Evolutionary conservation across 2,888 invertebrate genomes (phyloP), one percentile per base, ranked within the genome.

Genomic region (Asteroscopus sphinx): DNA sequence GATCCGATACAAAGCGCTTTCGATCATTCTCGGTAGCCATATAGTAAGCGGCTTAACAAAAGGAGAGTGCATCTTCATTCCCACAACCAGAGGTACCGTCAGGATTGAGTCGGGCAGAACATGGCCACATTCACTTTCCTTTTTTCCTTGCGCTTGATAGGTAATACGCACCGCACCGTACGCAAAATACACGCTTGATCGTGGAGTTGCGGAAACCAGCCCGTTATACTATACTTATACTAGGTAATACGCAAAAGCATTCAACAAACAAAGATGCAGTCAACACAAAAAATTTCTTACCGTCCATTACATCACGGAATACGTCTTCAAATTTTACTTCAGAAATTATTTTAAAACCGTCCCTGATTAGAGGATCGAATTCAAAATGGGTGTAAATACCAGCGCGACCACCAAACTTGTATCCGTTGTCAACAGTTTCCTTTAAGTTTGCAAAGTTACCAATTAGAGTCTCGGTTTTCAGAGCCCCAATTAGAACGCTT

Each of bases 211-310:
- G n/a, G n/a, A n/a, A n/a, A n/a, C n/a, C n/a, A n/a, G n/a, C n/a
- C n/a, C n/a, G n/a, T n/a, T n/a, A n/a, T n/a, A n/a, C n/a, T n/a
- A n/a, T n/a, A n/a, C n/a, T n/a, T n/a, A n/a, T n/a, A n/a, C n/a
- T n/a, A 86, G 47, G 35, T 91, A 91, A 47, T 83, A 85, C 1
- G 87, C 84, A 73, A 82, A 84, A 17, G 88, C 87, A 91, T 60
- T 92, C 90, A n/a, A n/a, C n/a, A n/a, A n/a, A n/a, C 41, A 91
- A 64, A 17, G 88, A 89, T 1, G 87, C 82, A 1, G 91, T 90
- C 30, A 91, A 35, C 0, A 91, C 82, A 62, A 90, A 91, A 40
- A 82, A 84, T 36, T 66, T 82, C 49, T 73, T 82, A 0, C 86
- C 85, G 33, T 85, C 79, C 13, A 89, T 60, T 0, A 91, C 81